Evolutionary conservation across 2,797 vertebrate genomes (phyloP), one percentile per base, ranked within the genome.

Genomic region (Ispidina picta): DNA sequence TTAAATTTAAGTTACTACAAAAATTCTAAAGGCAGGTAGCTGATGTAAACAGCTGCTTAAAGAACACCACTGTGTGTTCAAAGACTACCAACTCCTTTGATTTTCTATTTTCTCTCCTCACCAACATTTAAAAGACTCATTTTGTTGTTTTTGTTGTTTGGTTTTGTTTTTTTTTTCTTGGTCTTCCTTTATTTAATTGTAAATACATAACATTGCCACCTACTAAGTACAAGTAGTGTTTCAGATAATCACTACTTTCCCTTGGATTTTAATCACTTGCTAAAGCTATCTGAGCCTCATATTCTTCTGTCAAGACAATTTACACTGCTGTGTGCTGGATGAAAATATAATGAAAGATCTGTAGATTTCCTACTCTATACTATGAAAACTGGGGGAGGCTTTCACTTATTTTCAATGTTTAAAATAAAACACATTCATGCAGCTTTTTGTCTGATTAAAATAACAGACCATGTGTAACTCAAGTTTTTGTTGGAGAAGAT

Each of bases 321-420:
- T 79, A 39, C 31, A 85, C 72, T 83, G 22, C 39, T 90, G 49
- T 92, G 37, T 90, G 46, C 75, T 63, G 41, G 60, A 81, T 82
- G 71, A 90, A 95, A 90, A 90, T 46, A 86, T 43, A 92, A 83
- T 49, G 19, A 92, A 60, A 89, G 71, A 93, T 92, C 83, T 72
- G 84, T 64, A 82, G 18, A 10, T 91, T 88, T 56, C 71, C 60
- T 85, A n/a, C 39, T 56, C 46, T 90, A 60, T 63, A 65, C 41
- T 43, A 43, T 39, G 33, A 79, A 76, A 88, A 46, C 12, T 25
- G 37, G 10, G 26, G 14, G 12, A 82, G 2, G 7, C 1, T 83
- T 4, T 92, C 8, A 31, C 12, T 78, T 66, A 41, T 54, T 56
- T 73, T 66, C n/a, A 14, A 11, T 46, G 39, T 76, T 81, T 76